Base-by-base conservation (phyloP, 2,797 vertebrate genomes). In the Tangara arthus region DNA sequence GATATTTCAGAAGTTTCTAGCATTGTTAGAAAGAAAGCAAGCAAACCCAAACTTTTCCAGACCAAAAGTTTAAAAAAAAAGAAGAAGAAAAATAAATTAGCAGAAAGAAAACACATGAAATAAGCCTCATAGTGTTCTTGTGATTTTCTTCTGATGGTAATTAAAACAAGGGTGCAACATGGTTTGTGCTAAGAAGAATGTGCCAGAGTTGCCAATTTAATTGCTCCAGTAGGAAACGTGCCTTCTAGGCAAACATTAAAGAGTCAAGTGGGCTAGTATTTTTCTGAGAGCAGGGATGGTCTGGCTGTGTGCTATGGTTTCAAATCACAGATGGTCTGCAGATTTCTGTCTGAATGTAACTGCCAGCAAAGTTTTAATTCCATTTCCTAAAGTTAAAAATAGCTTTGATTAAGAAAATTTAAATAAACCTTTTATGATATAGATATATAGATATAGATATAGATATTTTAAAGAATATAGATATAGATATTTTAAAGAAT, bases 301-400 rank as follows among this genome's bases (percentile, higher is more conserved):
- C 77, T 94, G 73, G 6, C 14, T 82, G 4, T 89, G 44, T 93
- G 30, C 55, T 95, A 47, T 66, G 47, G 34, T 75, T 66, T 55
- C 2, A 13, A 69, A 37, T 59, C 65, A 89, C 95, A 96, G 84
- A 91, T 96, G 97, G 86, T 80, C 55, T 69, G 50, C 93, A 97
- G 84, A 92, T 91, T 87, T 91, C 52, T n/a, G 8, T 73, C 81
- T 91, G 30, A 81, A 64, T 63, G n/a, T 20, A 89, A 80, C 14
- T 21, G 24, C 20, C 56, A 93, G 39, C 6, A 75, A 92, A 78
- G 13, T 66, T 92, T 71, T 69, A 87, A 72, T 82, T 68, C 17
- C 64, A 32, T 35, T 90, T 86, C 7, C 12, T 37, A 65, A 82
- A 89, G 28, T 60, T 69, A 88, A 96, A 78, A 91, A 84, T 87